These are phyloP conservation scores for Actias luna DNA, from an alignment of 2,888 invertebrate genomes.

Conservation along the genomic window DNA sequence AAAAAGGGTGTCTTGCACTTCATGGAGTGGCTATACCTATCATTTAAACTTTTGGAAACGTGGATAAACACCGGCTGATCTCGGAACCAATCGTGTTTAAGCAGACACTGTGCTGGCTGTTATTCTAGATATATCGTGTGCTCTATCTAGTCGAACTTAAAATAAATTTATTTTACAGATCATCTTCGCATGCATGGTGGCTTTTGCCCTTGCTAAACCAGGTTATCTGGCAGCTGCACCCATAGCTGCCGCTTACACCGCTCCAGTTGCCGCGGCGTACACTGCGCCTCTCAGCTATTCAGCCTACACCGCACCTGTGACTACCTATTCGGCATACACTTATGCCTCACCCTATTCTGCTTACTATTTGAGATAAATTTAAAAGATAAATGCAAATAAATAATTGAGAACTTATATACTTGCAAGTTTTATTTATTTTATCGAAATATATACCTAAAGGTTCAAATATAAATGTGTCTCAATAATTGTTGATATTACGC, in stretches of 20 bases:
- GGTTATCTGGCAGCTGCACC: slow-evolving; percentile 38
- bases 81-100: no score
- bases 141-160: no score
- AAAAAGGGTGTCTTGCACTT: no score
- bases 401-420: neutral
- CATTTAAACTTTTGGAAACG: no score
- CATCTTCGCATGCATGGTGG: slow-evolving; percentile 58
- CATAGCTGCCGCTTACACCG: slow-evolving; percentile 48
- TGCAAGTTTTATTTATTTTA: neutral
- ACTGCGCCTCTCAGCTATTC: slow-evolving; percentile 45
- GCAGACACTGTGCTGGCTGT: no score
- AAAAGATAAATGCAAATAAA: neutral
- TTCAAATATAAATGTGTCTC: neutral
- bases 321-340: neutral
- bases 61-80: no score
- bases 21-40: no score
- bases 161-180: slow-evolving; percentile 46
- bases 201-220: slow-evolving; percentile 37
- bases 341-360: neutral
- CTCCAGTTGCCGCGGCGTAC: slow-evolving; percentile 29
- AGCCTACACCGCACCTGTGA: neutral
- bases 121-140: no score
- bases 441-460: neutral
- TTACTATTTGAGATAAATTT: neutral
- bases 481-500: no score